Evolutionary conservation across 2,888 invertebrate species (phyloP).

Genomic region (Cantharis nigra): DNA sequence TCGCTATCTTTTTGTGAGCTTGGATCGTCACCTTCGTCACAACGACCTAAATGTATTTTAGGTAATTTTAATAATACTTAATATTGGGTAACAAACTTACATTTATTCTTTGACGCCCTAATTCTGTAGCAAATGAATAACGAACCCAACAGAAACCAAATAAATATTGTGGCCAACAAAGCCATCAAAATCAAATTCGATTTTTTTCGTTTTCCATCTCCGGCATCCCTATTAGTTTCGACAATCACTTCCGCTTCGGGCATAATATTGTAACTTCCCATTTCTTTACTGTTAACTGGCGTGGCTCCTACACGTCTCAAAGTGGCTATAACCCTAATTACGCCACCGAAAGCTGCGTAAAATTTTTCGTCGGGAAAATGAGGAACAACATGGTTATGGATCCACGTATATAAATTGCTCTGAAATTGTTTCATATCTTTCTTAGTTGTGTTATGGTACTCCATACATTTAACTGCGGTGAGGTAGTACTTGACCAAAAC

Average conservation of each 20-base stretch:
- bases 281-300: constrained; percentile 23
- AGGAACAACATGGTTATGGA: constrained; percentile 55
- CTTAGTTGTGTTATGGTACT: constrained; percentile 49
- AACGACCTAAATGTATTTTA: neutral
- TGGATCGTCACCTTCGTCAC: neutral
- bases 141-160: constrained; percentile 53
- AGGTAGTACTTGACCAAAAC: constrained; percentile 61
- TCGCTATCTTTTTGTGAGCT: neutral
- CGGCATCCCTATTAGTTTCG: constrained; percentile 16
- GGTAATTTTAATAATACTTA: neutral
- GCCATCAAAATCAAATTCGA: constrained; percentile 39
- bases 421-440: constrained; percentile 56
- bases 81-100: neutral
- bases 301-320: constrained; percentile 41
- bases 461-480: constrained; percentile 56
- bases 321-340: constrained; percentile 52
- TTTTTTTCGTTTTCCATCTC: constrained; percentile 11
- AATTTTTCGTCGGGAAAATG: constrained; percentile 65
- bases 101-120: constrained; percentile 8
- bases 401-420: constrained; percentile 61
- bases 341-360: constrained; percentile 60
- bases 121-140: constrained; percentile 49
- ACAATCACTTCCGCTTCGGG: constrained; percentile 34
- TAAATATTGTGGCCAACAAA: constrained; percentile 46
- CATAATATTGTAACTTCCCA: constrained; percentile 39